Percentiles rank a stretch among this genome's conserved stretches.
Evolutionary conservation across 2,113 vertebrate genomes (phyloP).

Genomic region (Todiramphus chloris): DNA sequence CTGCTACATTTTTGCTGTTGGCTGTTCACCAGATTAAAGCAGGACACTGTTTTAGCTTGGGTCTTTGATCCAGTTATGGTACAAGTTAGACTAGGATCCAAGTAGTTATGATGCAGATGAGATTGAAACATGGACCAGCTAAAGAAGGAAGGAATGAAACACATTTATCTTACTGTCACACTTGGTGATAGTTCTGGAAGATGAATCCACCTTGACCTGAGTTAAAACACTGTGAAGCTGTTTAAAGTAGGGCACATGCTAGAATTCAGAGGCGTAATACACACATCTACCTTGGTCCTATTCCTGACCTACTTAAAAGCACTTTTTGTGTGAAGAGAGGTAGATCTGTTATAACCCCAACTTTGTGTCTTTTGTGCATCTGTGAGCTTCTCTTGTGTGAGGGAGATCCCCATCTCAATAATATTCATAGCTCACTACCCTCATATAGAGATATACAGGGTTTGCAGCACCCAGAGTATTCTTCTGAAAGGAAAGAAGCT

Average conservation of each 20-base stretch:
- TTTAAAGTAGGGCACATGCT: rapidly evolving
- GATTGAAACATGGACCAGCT: neutral
- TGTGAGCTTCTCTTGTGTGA: neutral
- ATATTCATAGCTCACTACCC: neutral
- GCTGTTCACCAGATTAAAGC: neutral
- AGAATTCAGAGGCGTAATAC: neutral
- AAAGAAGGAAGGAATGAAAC: neutral
- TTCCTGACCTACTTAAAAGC: neutral
- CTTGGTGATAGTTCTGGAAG: neutral
- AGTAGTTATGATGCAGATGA: rapidly evolving
- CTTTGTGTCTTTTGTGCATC: neutral
- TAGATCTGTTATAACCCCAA: neutral
- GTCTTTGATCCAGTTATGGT: neutral
- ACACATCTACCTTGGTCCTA: neutral
- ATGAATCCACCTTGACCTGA: neutral
- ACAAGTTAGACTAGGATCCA: neutral
- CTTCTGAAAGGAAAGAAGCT: neutral
- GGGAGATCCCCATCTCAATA: neutral
- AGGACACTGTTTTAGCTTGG: neutral
- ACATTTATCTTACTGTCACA: neutral
- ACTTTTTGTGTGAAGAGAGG: neutral
- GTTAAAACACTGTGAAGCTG: neutral
- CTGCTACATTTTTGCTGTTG: neutral
- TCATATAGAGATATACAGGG: neutral
- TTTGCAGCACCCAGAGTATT: neutral